These are phyloP conservation scores for Glyphotaelius pellucidus DNA, from an alignment of 2,888 invertebrate genomes.

Conservation along the genomic window DNA sequence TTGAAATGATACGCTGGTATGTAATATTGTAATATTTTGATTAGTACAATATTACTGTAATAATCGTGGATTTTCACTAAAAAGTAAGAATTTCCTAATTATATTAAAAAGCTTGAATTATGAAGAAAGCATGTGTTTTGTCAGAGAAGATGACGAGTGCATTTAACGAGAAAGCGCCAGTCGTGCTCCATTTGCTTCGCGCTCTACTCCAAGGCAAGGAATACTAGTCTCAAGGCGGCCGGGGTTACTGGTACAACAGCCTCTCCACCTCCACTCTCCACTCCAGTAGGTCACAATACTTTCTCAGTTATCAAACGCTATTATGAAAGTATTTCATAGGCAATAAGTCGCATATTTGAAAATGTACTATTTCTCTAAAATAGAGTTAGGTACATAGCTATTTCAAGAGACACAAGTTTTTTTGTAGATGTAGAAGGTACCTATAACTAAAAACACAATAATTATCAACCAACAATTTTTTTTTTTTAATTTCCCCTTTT, in stretches of 20 bases:
- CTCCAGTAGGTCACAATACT: background rate
- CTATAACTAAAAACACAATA: background rate
- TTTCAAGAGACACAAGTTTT: background rate
- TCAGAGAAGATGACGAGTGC: background rate
- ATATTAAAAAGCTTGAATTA: background rate
- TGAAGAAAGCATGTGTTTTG: background rate
- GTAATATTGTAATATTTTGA: too few species aligned
- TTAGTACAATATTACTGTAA: background rate
- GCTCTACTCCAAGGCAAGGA: background rate
- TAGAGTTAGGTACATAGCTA: background rate
- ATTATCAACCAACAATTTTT: too few species aligned
- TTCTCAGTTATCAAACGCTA: background rate
- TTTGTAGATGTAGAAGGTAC: background rate
- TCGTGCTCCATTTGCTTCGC: constrained; percentile 18
- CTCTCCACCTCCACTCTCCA: too few species aligned
- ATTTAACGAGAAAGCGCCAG: constrained; percentile 35
- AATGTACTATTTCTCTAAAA: background rate
- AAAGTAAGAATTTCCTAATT: background rate
- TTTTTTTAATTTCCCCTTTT: too few species aligned
- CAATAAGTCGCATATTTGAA: too few species aligned
- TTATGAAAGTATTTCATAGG: background rate
- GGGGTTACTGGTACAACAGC: constrained; percentile 30
- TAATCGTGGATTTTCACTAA: background rate
- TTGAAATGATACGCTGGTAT: too few species aligned
- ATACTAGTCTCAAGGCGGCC: too few species aligned